phyloP scores from a whole-genome alignment of 2,888 invertebrate genomes.

The Tillus elongatus region DNA sequence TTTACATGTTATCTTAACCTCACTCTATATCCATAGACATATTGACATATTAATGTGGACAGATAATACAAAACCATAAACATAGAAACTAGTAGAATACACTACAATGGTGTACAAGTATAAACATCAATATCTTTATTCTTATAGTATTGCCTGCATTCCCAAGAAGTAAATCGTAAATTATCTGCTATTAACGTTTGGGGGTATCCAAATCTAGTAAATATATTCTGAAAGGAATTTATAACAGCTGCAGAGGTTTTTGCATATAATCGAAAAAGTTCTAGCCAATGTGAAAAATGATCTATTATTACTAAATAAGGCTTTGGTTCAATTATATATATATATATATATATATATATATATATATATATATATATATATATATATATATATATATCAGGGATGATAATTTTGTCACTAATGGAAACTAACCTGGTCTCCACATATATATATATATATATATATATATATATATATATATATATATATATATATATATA shows the following conservation, averaged over 20 bases:
- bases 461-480: too few species aligned
- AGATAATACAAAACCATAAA: too few species aligned
- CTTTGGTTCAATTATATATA: slow-evolving; percentile 16
- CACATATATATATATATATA: slow-evolving; percentile 16
- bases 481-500: too few species aligned
- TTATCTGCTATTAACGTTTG: slow-evolving; percentile 23
- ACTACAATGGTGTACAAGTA: slow-evolving; percentile 17
- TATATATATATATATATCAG: too few species aligned
- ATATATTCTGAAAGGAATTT: slow-evolving; percentile 19
- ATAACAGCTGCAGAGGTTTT: slow-evolving; percentile 23
- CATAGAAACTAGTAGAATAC: too few species aligned
- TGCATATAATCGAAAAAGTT: slow-evolving; percentile 13
- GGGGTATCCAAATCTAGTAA: slow-evolving; percentile 25
- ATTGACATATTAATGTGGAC: too few species aligned
- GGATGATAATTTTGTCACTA: slow-evolving; percentile 18
- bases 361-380: too few species aligned
- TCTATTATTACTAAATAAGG: not conserved
- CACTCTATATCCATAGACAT: too few species aligned
- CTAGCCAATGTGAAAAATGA: slow-evolving; percentile 23
- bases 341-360: too few species aligned
- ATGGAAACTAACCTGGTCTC: slow-evolving; percentile 18
- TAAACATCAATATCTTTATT: slow-evolving; percentile 19
- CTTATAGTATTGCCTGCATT: slow-evolving; percentile 18
- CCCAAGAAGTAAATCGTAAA: slow-evolving; percentile 20
- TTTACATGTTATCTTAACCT: too few species aligned